Conservation (phyloP, 2,888 invertebrate genomes). For the Sarcophaga carnaria region DNA sequence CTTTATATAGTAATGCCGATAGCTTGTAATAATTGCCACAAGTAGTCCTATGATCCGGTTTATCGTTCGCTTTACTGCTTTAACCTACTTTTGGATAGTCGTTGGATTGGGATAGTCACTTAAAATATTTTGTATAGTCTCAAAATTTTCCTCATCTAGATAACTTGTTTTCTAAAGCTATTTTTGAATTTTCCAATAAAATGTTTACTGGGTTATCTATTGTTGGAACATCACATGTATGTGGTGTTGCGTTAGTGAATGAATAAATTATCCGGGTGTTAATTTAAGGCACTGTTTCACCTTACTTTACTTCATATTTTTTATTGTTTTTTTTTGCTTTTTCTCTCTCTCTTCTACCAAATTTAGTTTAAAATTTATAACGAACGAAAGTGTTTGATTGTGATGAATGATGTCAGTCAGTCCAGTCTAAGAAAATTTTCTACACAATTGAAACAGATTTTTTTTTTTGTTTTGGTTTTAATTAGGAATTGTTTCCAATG, state of each 20-base stretch:
- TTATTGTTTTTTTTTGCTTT: neutral
- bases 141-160: too few relatives aligned
- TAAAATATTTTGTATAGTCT: too few relatives aligned
- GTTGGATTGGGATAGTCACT: too few relatives aligned
- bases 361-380: neutral
- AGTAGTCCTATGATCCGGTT: too few relatives aligned
- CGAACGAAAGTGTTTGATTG: neutral
- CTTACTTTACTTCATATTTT: neutral
- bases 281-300: constrained; percentile 8
- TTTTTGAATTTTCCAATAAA: constrained; percentile 4
- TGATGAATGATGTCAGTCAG: neutral
- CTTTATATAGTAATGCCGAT: too few relatives aligned
- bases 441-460: too few relatives aligned
- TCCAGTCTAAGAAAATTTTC: neutral
- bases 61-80: too few relatives aligned
- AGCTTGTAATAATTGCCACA: too few relatives aligned
- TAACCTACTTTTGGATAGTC: too few relatives aligned
- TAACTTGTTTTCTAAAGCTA: neutral
- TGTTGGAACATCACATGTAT: too few relatives aligned
- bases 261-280: neutral
- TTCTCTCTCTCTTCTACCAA: neutral
- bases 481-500: too few relatives aligned
- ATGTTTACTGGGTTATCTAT: neutral
- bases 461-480: too few relatives aligned
- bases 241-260: neutral